A percentile compares a stretch with the other conserved stretches of the same genome.
phyloP scores from a whole-genome alignment of 2,113 vertebrate species.

The Datnioides undecimradiatus region DNA sequence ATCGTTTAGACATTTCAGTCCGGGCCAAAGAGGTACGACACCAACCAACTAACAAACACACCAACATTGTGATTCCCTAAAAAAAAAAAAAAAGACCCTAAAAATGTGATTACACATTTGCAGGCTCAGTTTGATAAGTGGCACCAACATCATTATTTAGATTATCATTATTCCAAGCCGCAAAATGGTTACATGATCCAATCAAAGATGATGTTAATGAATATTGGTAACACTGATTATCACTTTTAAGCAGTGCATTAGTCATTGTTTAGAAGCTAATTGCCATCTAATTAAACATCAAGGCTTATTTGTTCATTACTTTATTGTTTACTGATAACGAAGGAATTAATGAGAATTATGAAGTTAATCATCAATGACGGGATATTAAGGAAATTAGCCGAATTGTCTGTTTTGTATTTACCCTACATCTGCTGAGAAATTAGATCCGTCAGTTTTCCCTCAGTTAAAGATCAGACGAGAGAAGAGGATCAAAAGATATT shows the following conservation, averaged over 20 bases:
- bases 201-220: conserved; percentile 28
- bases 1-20: not conserved
- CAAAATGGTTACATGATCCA: conserved; percentile 12
- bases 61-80: too few species aligned
- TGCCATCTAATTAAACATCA: conserved; percentile 15
- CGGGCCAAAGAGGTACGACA: not conserved
- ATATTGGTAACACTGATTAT: conserved; percentile 8
- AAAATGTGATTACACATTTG: not conserved
- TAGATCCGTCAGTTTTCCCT: not conserved
- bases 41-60: not conserved
- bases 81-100: too few species aligned
- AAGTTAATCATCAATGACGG: conserved; percentile 15
- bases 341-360: conserved; percentile 3
- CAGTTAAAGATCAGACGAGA: not conserved
- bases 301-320: not conserved
- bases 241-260: conserved; percentile 26
- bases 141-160: not conserved
- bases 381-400: not conserved
- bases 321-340: conserved; percentile 25
- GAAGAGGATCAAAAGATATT: not conserved
- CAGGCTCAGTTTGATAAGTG: not conserved
- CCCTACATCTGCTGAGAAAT: not conserved
- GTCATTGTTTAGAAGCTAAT: conserved; percentile 37
- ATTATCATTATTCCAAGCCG: conserved; percentile 2
- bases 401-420: conserved; percentile 14